These are phyloP conservation scores for Caenorhabditis sulstoni DNA, from an alignment of 2,888 invertebrate genomes.

Conservation along the genomic window DNA sequence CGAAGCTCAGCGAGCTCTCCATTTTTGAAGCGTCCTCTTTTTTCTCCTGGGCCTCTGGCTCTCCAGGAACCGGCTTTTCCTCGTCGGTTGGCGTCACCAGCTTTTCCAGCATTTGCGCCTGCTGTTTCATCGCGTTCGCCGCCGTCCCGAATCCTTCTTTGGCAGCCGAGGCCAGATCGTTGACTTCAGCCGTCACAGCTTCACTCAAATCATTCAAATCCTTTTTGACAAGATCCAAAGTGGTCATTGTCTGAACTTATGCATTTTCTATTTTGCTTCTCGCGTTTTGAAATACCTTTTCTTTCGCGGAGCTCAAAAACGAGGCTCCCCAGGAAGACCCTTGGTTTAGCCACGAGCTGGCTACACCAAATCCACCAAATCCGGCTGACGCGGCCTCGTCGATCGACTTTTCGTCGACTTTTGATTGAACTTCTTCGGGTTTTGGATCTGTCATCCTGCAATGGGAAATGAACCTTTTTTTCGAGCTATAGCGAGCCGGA, in stretches of 20 bases:
- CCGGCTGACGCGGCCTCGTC: conserved; percentile 17
- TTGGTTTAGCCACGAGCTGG: conserved; percentile 63
- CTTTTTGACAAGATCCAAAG: conserved; percentile 78
- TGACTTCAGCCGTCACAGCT: conserved; percentile 75
- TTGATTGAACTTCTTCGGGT: conserved; percentile 27
- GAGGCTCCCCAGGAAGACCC: conserved; percentile 72
- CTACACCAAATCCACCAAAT: conserved; percentile 50
- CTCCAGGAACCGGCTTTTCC: conserved; percentile 53
- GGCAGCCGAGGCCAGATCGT: conserved; percentile 67
- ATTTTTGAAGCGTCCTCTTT: conserved; percentile 20
- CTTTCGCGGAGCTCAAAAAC: conserved; percentile 73
- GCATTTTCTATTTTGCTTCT: not conserved
- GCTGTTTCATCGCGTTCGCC: conserved; percentile 71
- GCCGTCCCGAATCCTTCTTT: conserved; percentile 68
- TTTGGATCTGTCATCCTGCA: conserved; percentile 42
- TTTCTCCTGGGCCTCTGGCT: conserved; percentile 20
- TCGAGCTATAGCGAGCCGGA: conserved; percentile 9
- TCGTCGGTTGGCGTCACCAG: conserved; percentile 71
- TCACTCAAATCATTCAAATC: conserved; percentile 79
- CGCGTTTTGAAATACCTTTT: conserved; percentile 66
- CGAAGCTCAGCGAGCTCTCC: conserved; percentile 59
- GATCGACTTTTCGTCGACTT: conserved; percentile 11
- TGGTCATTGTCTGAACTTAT: conserved; percentile 74
- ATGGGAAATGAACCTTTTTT: no score
- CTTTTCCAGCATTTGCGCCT: conserved; percentile 75